Evolutionary conservation across 1,140 invertebrate genomes (phyloP), one percentile per base, ranked within the genome.

Genomic region (Meteorus sp.): DNA sequence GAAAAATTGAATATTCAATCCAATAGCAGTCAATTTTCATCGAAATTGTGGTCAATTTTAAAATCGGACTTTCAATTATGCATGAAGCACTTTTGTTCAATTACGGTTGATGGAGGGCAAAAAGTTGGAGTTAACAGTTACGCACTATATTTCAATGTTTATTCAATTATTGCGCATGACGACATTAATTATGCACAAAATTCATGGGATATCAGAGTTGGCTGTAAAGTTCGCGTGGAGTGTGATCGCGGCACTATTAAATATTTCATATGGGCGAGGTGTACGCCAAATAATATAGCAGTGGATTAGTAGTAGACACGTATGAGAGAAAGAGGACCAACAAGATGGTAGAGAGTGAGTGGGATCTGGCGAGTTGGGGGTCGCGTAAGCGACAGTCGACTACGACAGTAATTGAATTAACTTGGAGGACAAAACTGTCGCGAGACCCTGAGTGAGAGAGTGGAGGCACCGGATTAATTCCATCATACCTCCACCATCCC

Each of bases 351-450:
- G 47, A 23, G 19, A 53, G 51, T 15, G 25, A 25, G 20, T 4
- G 20, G 56, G 33, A 23, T n/a, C 20, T 27, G 17, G 15, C n/a
- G 25, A 25, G 41, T 58, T 19, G 41, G 48, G 17, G 35, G 44
- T 8, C 13, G 45, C 47, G 37, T 41, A 25, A 27, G 45, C 15
- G 22, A 25, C n/a, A 33, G 13, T n/a, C 22, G 39, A 56, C 50
- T 60, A 43, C 54, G 41, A 60, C 47, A 55, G 44, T 62, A 64
- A 64, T 64, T 64, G 52, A 64, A 64, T 64, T 64, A 64, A 64
- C 56, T 64, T 57, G 39, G 52, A 64, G 59, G 56, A 56, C 52
- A 27, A 59, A 59, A 61, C 47, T 59, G 56, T 59, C 60, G 59
- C 50, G 60, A 35, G 45, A 59, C 50, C 37, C 22, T 4, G 15